A percentile compares a stretch with the other conserved stretches of the same genome.
Conservation (phyloP, 2,888 invertebrate genomes). For the Pelosia muscerda region DNA sequence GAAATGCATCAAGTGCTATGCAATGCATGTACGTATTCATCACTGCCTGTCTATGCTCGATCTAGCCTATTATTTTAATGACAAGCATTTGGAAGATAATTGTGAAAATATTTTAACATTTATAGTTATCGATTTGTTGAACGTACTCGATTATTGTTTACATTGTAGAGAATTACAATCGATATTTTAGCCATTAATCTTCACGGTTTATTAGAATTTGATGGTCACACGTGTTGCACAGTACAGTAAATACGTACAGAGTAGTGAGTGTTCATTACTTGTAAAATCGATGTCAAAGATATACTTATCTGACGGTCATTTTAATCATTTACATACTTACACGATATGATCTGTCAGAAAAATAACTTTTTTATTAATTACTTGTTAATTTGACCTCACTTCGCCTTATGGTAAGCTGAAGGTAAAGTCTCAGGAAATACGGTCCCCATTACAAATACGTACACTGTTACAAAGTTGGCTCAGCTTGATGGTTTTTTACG, state of each 20-base stretch:
- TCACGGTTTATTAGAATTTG: neutral
- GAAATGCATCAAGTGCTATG: slow-evolving; percentile 6
- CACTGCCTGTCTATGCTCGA: neutral
- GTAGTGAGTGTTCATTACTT: too few species aligned
- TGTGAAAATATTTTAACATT: neutral
- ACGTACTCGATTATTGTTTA: neutral
- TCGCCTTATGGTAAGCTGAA: too few species aligned
- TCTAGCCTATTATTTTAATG: slow-evolving; percentile 17
- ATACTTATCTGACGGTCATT: neutral
- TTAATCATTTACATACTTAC: neutral
- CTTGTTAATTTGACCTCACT: too few species aligned
- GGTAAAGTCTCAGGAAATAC: too few species aligned
- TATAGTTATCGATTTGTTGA: neutral
- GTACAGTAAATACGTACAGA: neutral
- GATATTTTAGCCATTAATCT: neutral
- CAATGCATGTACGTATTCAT: neutral
- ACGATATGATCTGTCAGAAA: neutral
- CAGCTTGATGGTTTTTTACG: too few species aligned
- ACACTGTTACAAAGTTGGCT: too few species aligned
- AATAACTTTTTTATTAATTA: too few species aligned
- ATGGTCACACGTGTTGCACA: neutral
- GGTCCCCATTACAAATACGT: too few species aligned
- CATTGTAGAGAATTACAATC: neutral
- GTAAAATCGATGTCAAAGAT: neutral
- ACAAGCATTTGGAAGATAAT: slow-evolving; percentile 12